Evolutionary conservation across 1,140 invertebrate genomes (phyloP).

Genomic region (Laupala kohalensis): DNA sequence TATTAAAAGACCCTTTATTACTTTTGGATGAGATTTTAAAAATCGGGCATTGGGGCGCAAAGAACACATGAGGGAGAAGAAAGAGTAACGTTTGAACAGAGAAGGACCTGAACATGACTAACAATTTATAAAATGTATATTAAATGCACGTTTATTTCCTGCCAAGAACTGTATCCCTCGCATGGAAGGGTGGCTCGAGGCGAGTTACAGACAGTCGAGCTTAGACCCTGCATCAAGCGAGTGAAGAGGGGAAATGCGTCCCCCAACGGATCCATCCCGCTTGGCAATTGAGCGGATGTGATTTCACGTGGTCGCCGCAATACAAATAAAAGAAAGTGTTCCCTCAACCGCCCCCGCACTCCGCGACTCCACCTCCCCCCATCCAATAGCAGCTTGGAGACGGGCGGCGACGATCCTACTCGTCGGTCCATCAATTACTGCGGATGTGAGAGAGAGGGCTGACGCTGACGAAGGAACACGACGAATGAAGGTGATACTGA

Average conservation of each 20-base stretch:
- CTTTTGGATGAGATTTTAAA: too few relatives aligned
- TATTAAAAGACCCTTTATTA: too few relatives aligned
- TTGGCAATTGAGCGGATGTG: neutral
- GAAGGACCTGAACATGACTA: too few relatives aligned
- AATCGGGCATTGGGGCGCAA: too few relatives aligned
- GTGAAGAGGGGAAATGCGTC: neutral
- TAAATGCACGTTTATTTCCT: too few relatives aligned
- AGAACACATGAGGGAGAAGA: too few relatives aligned
- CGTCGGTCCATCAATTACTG: neutral
- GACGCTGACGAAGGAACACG: neutral
- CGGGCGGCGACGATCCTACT: neutral
- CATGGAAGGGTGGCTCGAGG: neutral
- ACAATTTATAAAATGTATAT: too few relatives aligned
- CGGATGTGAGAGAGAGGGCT: neutral
- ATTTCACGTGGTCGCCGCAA: neutral
- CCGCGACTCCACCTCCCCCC: neutral
- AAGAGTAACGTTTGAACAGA: too few relatives aligned
- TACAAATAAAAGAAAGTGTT: neutral
- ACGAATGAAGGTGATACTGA: neutral
- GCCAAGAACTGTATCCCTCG: too few relatives aligned
- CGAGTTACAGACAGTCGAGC: too few relatives aligned
- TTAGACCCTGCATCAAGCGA: too few relatives aligned
- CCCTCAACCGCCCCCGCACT: neutral
- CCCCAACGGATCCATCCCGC: too few relatives aligned
- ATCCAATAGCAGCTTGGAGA: neutral